Conservation (phyloP, 2,888 invertebrate genomes). For the Diaprepes abbreviatus region DNA sequence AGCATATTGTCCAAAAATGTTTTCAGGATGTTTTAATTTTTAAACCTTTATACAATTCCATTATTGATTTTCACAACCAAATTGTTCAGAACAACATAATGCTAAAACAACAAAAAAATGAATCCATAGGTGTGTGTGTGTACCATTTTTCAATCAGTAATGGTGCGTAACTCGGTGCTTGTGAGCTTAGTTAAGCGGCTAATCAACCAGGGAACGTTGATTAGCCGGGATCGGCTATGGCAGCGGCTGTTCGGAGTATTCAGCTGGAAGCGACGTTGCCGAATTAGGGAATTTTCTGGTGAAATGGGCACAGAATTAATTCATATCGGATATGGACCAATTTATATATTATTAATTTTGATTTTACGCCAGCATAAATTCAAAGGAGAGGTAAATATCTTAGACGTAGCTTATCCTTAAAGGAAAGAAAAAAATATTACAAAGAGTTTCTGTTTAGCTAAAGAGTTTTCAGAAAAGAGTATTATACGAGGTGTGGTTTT, state of each 20-base stretch:
- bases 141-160: conserved; percentile 5
- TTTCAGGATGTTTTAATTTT: too few relatives aligned
- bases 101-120: too few relatives aligned
- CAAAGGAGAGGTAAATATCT: background rate
- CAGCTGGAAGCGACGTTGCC: conserved; percentile 15
- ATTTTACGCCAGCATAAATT: background rate
- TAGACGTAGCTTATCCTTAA: too few relatives aligned
- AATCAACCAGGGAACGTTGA: conserved; percentile 26
- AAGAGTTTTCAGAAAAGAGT: too few relatives aligned
- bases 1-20: too few relatives aligned
- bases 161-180: conserved; percentile 17
- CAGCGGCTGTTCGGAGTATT: conserved; percentile 8
- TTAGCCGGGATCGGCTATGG: conserved; percentile 21
- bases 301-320: background rate
- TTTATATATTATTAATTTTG: conserved; percentile 4
- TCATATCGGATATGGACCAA: background rate
- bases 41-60: too few relatives aligned
- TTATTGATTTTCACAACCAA: too few relatives aligned
- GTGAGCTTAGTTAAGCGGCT: conserved; percentile 18
- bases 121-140: background rate
- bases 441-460: too few relatives aligned
- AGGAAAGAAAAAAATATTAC: too few relatives aligned
- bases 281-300: background rate
- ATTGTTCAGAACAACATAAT: too few relatives aligned
- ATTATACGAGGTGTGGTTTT: too few relatives aligned